phyloP scores from a whole-genome alignment of 1,140 invertebrate genomes.

The Diorhabda carinulata region DNA sequence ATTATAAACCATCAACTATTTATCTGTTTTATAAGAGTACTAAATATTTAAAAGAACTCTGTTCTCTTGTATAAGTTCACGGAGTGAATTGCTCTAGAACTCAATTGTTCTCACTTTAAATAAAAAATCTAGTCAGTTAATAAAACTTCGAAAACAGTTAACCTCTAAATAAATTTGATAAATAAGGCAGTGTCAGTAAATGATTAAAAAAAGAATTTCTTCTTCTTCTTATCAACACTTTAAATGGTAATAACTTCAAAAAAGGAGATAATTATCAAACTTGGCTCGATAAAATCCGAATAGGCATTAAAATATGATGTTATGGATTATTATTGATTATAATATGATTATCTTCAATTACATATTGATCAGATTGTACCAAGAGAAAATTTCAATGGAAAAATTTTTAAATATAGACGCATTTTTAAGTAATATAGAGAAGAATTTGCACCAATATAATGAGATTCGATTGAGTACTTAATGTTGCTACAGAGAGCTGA shows the following conservation, averaged over 20 bases:
- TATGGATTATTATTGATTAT: no score
- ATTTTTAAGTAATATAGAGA: slow-evolving; percentile 6
- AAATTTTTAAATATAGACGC: not conserved
- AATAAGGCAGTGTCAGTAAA: slow-evolving; percentile 32
- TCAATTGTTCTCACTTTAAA: not conserved
- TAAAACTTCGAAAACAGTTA: slow-evolving; percentile 1
- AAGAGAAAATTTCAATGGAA: not conserved
- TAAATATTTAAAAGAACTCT: no score
- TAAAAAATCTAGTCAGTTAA: slow-evolving; percentile 7
- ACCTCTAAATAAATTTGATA: slow-evolving; percentile 19
- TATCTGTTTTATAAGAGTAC: no score
- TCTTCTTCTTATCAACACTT: not conserved
- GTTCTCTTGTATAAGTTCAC: no score
- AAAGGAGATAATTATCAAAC: not conserved
- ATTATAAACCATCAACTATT: no score
- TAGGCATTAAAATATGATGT: no score
- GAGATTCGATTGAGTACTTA: slow-evolving; percentile 18
- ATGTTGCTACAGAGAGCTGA: slow-evolving; percentile 3
- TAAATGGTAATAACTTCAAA: not conserved
- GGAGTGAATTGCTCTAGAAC: not conserved
- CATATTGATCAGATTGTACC: not conserved
- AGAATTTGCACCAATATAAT: slow-evolving; percentile 13
- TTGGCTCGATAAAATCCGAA: not conserved
- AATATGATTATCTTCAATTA: not conserved
- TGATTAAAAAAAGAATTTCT: not conserved